phyloP scores from a whole-genome alignment of 2,797 vertebrate genomes.

The Esox lucius region DNA sequence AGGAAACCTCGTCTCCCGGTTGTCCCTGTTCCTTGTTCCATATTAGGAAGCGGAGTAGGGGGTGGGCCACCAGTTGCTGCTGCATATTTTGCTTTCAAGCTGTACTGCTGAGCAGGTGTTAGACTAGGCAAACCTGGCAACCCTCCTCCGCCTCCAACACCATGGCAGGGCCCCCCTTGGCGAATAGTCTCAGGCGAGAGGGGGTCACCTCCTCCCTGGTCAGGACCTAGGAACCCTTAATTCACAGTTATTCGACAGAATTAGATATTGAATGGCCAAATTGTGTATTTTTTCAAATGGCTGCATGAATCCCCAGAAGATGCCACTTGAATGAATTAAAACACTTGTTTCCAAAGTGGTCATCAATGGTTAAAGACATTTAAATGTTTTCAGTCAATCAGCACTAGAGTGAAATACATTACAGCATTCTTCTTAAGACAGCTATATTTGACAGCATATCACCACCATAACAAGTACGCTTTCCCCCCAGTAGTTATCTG shows the following conservation, averaged over 20 bases:
- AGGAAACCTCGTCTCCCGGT: conserved; percentile 63
- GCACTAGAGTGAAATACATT: too few species aligned
- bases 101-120: conserved; percentile 89
- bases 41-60: conserved; percentile 81
- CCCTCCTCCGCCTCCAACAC: conserved; percentile 54
- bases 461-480: too few species aligned
- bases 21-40: conserved; percentile 69
- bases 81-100: conserved; percentile 89
- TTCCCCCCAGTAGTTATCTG: too few species aligned
- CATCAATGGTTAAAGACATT: conserved; percentile 18
- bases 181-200: conserved; percentile 76
- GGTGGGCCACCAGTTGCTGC: conserved; percentile 87
- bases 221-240: conserved; percentile 59
- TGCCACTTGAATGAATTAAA: background rate
- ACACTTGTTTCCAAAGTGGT: background rate
- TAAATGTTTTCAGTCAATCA: too few species aligned
- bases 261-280: background rate
- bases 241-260: background rate
- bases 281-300: too few species aligned
- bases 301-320: too few species aligned
- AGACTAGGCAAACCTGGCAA: conserved; percentile 83
- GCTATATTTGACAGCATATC: too few species aligned
- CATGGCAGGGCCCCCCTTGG: conserved; percentile 70
- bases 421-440: too few species aligned
- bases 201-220: conserved; percentile 67